Conservation (phyloP, 1,140 invertebrate species). For the Hyles euphorbiae region DNA sequence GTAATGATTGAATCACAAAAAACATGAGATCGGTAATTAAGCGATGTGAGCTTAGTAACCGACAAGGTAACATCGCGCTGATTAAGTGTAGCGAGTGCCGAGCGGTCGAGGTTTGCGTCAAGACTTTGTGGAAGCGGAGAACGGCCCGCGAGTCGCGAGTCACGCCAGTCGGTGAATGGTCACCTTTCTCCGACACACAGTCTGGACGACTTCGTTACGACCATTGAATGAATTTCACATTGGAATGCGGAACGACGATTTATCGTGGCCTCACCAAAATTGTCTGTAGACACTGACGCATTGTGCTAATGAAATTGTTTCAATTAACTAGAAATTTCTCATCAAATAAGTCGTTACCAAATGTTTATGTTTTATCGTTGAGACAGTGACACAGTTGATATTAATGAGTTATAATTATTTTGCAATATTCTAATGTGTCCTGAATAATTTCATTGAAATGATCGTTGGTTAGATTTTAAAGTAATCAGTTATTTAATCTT, state of each 20-base stretch:
- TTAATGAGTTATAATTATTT: no score
- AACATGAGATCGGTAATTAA: no score
- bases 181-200: slow-evolving; percentile 71
- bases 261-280: slow-evolving; percentile 49
- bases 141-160: slow-evolving; percentile 37
- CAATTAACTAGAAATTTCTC: slow-evolving; percentile 37
- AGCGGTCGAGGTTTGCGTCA: no score
- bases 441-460: no score
- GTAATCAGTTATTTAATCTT: no score
- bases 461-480: no score
- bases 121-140: slow-evolving; percentile 22
- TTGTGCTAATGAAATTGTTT: slow-evolving; percentile 45
- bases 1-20: no score
- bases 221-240: slow-evolving; percentile 67
- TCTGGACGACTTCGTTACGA: slow-evolving; percentile 61
- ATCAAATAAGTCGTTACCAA: not conserved
- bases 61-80: no score
- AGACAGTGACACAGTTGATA: no score
- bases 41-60: no score
- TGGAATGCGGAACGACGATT: slow-evolving; percentile 69
- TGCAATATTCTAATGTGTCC: no score
- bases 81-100: no score
- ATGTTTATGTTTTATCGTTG: not conserved
- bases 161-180: slow-evolving; percentile 57
- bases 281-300: slow-evolving; percentile 22